Percentiles rank a stretch among this genome's conserved stretches.
Evolutionary conservation across 2,888 invertebrate genomes (phyloP).

Genomic region (Barypeithes pellucidus): DNA sequence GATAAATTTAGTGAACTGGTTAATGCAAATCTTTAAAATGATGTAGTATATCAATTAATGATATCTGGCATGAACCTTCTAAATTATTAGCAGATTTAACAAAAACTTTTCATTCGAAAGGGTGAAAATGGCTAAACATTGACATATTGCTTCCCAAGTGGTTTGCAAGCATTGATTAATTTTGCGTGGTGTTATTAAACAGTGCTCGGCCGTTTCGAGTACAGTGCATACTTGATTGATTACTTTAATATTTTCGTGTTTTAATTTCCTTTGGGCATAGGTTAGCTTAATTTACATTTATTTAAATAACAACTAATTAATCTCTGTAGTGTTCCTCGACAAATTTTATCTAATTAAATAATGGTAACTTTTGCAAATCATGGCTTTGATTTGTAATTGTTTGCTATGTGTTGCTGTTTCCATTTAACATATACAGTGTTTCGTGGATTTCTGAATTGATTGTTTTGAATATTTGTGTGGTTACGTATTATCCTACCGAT

Average conservation of each 20-base stretch:
- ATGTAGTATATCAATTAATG: not conserved
- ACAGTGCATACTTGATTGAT: conserved; percentile 40
- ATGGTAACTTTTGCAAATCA: too few species aligned
- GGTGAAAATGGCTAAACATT: conserved; percentile 20
- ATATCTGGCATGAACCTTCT: not conserved
- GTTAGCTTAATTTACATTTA: conserved; percentile 25
- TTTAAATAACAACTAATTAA: not conserved
- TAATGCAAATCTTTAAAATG: not conserved
- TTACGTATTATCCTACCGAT: too few species aligned
- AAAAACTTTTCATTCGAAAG: conserved; percentile 11
- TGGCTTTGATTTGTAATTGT: too few species aligned
- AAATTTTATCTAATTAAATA: not conserved
- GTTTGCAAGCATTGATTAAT: conserved; percentile 41
- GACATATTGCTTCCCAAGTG: conserved; percentile 39
- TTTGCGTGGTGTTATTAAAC: conserved; percentile 34
- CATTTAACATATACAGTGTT: too few species aligned
- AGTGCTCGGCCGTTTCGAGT: conserved; percentile 30
- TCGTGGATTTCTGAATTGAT: too few species aligned
- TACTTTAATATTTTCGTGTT: conserved; percentile 36
- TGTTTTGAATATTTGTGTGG: too few species aligned
- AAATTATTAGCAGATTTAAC: conserved; percentile 10
- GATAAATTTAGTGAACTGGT: too few species aligned
- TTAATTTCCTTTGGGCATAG: conserved; percentile 37
- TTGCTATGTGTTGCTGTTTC: too few species aligned
- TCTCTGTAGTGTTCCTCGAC: not conserved